A percentile compares a stretch with the other conserved stretches of the same genome.
Conservation (phyloP, 2,113 vertebrate species). For the Antechinus stuartii region DNA sequence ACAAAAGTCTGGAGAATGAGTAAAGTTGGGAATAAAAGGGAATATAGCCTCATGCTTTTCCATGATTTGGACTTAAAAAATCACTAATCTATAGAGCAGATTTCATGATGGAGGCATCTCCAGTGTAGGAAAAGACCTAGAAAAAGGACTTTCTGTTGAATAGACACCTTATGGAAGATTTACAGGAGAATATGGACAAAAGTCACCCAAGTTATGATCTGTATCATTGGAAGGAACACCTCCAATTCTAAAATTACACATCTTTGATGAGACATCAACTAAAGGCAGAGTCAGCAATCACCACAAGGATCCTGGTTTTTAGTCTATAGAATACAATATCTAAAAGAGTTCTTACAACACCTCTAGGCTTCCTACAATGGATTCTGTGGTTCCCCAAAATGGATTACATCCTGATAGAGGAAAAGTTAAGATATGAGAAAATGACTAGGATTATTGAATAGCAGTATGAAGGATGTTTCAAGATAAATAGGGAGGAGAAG, state of each 20-base stretch:
- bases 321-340: not conserved
- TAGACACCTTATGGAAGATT: not conserved
- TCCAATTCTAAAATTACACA: not conserved
- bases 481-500: not conserved
- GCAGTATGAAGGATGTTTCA: not conserved
- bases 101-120: not conserved
- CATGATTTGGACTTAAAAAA: not conserved
- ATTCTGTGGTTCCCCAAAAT: not conserved
- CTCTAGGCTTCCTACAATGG: not conserved
- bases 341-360: not conserved
- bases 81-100: not conserved
- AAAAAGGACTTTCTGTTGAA: not conserved
- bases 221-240: not conserved
- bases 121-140: not conserved
- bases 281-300: conserved; percentile 37
- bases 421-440: not conserved
- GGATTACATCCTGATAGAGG: not conserved
- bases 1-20: not conserved
- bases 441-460: not conserved
- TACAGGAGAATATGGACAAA: not conserved
- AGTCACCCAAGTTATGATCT: not conserved
- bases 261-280: not conserved
- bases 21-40: not conserved
- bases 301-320: conserved; percentile 14
- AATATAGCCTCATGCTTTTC: not conserved